Evolutionary conservation across 1,140 invertebrate genomes (phyloP), one percentile per base, ranked within the genome.

Genomic region (Thaumatotibia leucotreta): DNA sequence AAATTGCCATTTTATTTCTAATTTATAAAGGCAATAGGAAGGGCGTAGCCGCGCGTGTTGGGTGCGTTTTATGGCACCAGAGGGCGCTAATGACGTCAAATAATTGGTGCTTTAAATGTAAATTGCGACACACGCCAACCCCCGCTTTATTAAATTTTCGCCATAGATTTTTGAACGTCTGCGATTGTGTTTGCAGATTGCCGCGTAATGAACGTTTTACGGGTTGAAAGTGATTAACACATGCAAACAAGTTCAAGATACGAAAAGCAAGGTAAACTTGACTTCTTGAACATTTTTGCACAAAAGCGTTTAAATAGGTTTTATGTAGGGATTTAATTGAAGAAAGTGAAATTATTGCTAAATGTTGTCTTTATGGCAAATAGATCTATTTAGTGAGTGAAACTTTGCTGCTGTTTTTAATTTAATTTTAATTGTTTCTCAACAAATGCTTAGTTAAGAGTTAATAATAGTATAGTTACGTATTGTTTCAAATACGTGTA

Each of bases 71-170:
- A 90, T 86, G 67, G 79, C 80, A 68, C 49, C 82, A 76, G 79
- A 77, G 86, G 80, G 86, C 86, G 83, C 88, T 88, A 88, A 90
- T 90, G 88, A 88, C 83, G 73, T 86, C 83, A 84, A 86, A 90
- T 90, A 90, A 90, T 88, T 88, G 86, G 82, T 84, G 77, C 88
- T 88, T 90, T 90, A 88, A 86, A 90, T 90, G 88, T 88, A 86
- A 90, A 90, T 88, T 84, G 80, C 80, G 84, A 88, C 82, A 88
- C 83, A 86, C 83, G 80, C 77, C 71, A 70, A 77, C 71, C 74
- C 74, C n/a, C 73, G 80, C 80, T 88, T 88, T 90, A 90, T 90
- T 90, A 90, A 88, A 90, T 83, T 83, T 80, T 58, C 52, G 27
- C 24, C 52, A 31, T 58, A 58, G 52, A 58, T 58, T 58, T 58